These are phyloP conservation scores for Labeo rohita DNA, from an alignment of 2,113 vertebrate genomes.

Conservation along the genomic window DNA sequence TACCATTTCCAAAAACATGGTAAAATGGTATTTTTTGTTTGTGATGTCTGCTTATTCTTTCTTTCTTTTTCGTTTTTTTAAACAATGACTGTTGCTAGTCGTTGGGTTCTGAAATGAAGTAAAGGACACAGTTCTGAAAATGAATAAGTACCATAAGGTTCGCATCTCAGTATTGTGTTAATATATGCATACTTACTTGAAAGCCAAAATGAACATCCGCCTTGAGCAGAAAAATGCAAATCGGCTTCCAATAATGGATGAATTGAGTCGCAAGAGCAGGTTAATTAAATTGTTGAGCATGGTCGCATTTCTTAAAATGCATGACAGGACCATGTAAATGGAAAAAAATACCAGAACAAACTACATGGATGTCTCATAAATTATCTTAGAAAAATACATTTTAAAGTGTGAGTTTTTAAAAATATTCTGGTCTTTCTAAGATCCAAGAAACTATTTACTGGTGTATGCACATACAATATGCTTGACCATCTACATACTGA, in stretches of 20 bases:
- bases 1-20: not conserved
- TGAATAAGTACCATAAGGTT: not conserved
- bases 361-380: not conserved
- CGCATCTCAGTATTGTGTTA: constrained; percentile 14
- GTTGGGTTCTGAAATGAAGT: not conserved
- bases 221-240: constrained; percentile 67
- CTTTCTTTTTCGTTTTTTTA: too few relatives aligned
- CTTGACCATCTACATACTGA: not conserved
- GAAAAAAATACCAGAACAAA: constrained; percentile 14
- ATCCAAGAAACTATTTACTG: not conserved
- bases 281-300: constrained; percentile 71
- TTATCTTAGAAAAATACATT: not conserved
- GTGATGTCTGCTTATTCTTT: too few relatives aligned
- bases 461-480: not conserved
- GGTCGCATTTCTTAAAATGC: constrained; percentile 70
- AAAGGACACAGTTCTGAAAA: not conserved
- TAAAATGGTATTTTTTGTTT: not conserved
- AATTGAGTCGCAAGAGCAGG: constrained; percentile 61
- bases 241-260: constrained; percentile 64
- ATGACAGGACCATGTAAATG: constrained; percentile 64
- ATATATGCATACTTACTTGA: constrained; percentile 65
- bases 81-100: not conserved
- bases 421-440: not conserved
- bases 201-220: constrained; percentile 60
- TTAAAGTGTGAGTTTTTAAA: not conserved